phyloP scores from a whole-genome alignment of 2,797 vertebrate species.

The Enteromius fasciolatus region DNA sequence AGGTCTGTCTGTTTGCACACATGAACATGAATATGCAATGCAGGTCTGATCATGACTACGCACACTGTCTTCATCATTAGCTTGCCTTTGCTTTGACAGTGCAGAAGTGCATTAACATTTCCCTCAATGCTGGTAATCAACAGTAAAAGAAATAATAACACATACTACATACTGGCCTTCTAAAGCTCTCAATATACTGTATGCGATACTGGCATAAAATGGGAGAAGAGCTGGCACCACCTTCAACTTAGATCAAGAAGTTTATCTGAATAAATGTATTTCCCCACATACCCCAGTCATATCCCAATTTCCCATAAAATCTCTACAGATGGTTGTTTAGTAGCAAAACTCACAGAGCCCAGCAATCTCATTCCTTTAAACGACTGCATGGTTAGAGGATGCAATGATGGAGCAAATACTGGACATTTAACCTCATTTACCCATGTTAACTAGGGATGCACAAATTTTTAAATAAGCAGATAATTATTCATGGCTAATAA shows the following conservation, averaged over 20 bases:
- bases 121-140: slow-evolving; percentile 11
- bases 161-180: slow-evolving; percentile 42
- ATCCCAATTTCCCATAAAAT: slow-evolving; percentile 18
- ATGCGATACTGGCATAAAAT: slow-evolving; percentile 76
- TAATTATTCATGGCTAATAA: background rate
- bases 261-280: slow-evolving; percentile 59
- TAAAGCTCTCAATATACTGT: slow-evolving; percentile 86
- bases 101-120: slow-evolving; percentile 13
- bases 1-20: slow-evolving; percentile 8
- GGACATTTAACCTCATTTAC: slow-evolving; percentile 6
- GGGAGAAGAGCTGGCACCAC: slow-evolving; percentile 85
- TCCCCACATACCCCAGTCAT: slow-evolving; percentile 54
- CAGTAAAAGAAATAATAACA: slow-evolving; percentile 10
- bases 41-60: slow-evolving; percentile 11
- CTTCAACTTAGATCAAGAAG: slow-evolving; percentile 74
- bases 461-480: background rate
- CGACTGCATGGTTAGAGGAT: slow-evolving; percentile 26
- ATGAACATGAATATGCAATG: slow-evolving; percentile 13
- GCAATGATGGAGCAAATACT: slow-evolving; percentile 42
- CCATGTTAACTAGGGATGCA: background rate
- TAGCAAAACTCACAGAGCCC: slow-evolving; percentile 18
- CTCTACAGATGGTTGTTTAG: slow-evolving; percentile 7
- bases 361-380: slow-evolving; percentile 23
- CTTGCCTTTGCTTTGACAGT: slow-evolving; percentile 16
- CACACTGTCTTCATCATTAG: slow-evolving; percentile 9